Conservation (phyloP, 2,888 invertebrate genomes). For the Caradrina kadenii region DNA sequence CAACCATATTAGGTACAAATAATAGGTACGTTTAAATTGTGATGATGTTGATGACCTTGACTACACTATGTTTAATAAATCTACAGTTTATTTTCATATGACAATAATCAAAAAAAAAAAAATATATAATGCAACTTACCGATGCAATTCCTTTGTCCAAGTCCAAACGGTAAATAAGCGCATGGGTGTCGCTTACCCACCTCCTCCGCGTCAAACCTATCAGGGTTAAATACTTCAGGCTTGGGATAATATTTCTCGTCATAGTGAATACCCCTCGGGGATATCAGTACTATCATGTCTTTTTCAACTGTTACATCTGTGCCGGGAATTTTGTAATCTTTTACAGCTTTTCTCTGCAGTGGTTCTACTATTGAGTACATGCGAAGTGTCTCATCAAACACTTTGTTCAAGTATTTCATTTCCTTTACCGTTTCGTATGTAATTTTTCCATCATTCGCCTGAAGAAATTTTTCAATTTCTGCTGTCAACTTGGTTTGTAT, state of each 20-base stretch:
- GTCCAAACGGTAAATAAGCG: slow-evolving; percentile 82
- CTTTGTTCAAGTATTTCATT: slow-evolving; percentile 79
- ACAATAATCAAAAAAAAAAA: neutral
- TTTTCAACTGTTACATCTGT: slow-evolving; percentile 75
- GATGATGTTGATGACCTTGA: neutral
- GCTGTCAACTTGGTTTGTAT: slow-evolving; percentile 76
- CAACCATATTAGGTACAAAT: neutral
- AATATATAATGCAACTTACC: slow-evolving; percentile 69
- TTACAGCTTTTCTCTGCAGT: slow-evolving; percentile 74
- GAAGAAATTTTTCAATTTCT: slow-evolving; percentile 73
- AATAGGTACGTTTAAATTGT: neutral
- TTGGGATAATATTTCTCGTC: slow-evolving; percentile 81
- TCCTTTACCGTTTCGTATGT: slow-evolving; percentile 79
- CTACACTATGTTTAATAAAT: neutral
- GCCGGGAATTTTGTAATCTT: slow-evolving; percentile 76
- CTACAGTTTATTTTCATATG: neutral
- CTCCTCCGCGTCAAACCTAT: slow-evolving; percentile 79
- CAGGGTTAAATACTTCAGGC: slow-evolving; percentile 84
- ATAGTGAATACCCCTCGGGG: slow-evolving; percentile 78
- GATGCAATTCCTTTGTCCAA: slow-evolving; percentile 82
- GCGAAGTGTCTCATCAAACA: slow-evolving; percentile 80
- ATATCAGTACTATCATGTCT: slow-evolving; percentile 73
- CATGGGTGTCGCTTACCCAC: slow-evolving; percentile 72
- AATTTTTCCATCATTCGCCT: slow-evolving; percentile 72
- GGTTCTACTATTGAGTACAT: slow-evolving; percentile 82